phyloP scores from a whole-genome alignment of 2,888 invertebrate species.

The Heterodera filipjevi region DNA sequence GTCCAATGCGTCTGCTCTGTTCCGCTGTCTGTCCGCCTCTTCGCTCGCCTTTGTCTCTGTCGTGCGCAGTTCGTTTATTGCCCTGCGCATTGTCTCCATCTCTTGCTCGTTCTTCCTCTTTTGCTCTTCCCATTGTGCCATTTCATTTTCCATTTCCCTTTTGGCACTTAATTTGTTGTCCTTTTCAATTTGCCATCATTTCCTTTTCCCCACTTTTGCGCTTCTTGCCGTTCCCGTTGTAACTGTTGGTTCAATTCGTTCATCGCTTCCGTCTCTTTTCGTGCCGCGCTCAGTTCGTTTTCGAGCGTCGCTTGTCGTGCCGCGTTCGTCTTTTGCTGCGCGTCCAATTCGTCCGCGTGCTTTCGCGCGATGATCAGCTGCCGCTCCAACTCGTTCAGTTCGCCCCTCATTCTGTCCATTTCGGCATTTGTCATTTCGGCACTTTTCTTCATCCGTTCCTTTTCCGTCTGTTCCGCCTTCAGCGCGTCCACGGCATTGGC shows the following conservation, averaged over 20 bases:
- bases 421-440: constrained; percentile 50
- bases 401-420: constrained; percentile 53
- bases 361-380: constrained; percentile 59
- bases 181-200: not conserved
- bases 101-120: constrained; percentile 61
- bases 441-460: constrained; percentile 38
- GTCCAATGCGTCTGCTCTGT: constrained; percentile 50
- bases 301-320: constrained; percentile 60
- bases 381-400: constrained; percentile 57
- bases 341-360: constrained; percentile 63
- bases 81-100: constrained; percentile 56
- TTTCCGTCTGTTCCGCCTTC: constrained; percentile 51
- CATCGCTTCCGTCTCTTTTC: constrained; percentile 59
- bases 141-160: constrained; percentile 57
- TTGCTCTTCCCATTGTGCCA: constrained; percentile 54
- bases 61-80: constrained; percentile 47
- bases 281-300: constrained; percentile 53
- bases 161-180: constrained; percentile 51
- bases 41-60: constrained; percentile 55
- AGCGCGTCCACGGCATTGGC: constrained; percentile 56
- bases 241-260: constrained; percentile 60
- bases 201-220: constrained; percentile 46
- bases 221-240: constrained; percentile 62
- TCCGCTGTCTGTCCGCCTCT: constrained; percentile 50
- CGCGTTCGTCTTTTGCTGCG: constrained; percentile 61